phyloP scores from a whole-genome alignment of 2,113 vertebrate species.

The Cryptomyrus ogoouensis region DNA sequence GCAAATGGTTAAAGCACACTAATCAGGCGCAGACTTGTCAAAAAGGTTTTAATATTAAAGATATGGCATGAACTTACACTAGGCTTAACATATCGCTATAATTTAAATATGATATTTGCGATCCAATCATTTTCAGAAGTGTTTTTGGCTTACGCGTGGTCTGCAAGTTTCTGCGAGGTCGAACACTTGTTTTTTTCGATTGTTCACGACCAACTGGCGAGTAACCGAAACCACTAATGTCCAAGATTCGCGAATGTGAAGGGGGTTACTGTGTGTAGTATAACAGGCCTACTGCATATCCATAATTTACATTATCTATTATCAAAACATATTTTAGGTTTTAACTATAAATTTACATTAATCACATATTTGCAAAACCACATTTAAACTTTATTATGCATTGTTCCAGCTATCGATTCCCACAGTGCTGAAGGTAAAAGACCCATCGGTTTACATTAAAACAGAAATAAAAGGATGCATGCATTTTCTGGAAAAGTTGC shows the following conservation, averaged over 20 bases:
- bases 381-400: not conserved
- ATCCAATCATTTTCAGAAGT: not conserved
- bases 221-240: not conserved
- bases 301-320: not conserved
- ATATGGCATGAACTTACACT: not conserved
- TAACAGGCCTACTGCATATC: not conserved
- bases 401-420: not conserved
- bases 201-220: not conserved
- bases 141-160: not conserved
- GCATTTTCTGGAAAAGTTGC: not conserved
- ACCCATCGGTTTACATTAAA: not conserved
- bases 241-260: not conserved
- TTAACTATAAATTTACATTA: not conserved
- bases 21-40: not conserved
- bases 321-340: not conserved
- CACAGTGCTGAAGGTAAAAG: not conserved
- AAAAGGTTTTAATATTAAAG: not conserved
- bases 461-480: not conserved
- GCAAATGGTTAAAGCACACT: not conserved
- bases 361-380: not conserved
- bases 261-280: not conserved
- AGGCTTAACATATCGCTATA: not conserved
- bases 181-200: not conserved
- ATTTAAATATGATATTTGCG: not conserved
- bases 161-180: not conserved